Base-by-base conservation (phyloP, 2,888 invertebrate genomes). In the Acrobasis repandana region DNA sequence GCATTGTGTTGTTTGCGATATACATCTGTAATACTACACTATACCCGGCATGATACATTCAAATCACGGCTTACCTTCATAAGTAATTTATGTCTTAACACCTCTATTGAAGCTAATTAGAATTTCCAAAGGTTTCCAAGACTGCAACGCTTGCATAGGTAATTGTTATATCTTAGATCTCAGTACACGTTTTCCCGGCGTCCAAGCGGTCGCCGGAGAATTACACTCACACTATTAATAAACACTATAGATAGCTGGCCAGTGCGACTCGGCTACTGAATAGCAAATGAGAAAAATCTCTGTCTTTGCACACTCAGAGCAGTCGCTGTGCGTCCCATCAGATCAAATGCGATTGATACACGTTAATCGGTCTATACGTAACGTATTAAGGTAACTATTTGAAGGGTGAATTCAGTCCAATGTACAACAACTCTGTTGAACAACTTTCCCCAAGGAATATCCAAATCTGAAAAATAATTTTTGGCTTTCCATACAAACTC, bases 261-360 rank as follows among this genome's bases (percentile, higher is more conserved):
- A 78, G 72, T 74, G 73, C 83, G 78, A 75, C 77, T 71, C 79
- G 74, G 72, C 77, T 74, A 77, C 83, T 82, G 85, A 83, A 85
- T 85, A 75, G 75, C 85, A 87, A 88, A 87, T 87, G 88, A 87
- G 85, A 80, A 83, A 86, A 86, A 87, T 85, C 81, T 78, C 78
- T 70, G 70, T 85, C 81, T 78, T 79, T 70, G 70, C 69, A 71
- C 75, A 73, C 75, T 72, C 72, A 68, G 68, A 74, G 70, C 74
- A 72, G 67, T 67, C 28, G 20, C 20, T 43, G 38, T 51, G 57
- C 34, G 47, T 9, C 59, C 36, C 15, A 52, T 52, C 46, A 34
- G 34, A 52, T 54, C 52, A 47, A 52, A 52, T 52, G 16, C 50
- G 46, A 60, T 60, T 43, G 54, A 43, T 9, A 20, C 10, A 59